Base-by-base conservation (phyloP, 92 coral and sea anemone species). In the Actinernus sp. region DNA sequence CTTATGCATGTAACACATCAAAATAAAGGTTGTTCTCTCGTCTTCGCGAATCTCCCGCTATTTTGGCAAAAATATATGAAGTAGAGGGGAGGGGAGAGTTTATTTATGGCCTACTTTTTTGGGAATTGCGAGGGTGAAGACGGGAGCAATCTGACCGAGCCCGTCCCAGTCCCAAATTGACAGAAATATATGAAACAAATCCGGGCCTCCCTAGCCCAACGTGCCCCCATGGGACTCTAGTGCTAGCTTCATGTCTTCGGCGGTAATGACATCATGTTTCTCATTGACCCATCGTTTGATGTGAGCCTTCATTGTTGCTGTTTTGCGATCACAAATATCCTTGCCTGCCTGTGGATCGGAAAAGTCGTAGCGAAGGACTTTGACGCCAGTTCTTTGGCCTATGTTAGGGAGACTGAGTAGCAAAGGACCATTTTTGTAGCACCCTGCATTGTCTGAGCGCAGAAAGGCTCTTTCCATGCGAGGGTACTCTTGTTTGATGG, bases 221-320 rank as follows among this genome's bases (percentile, higher is more conserved):
- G 64, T 58, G 21, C 75, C 82, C 31, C 81, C 75, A 40, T 81
- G 56, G 22, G 81, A 62, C 20, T 72, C 87, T 2, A 81, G 62
- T 8, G 81, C 87, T 34, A 18, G 39, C 30, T 72, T 81, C 81
- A 72, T 81, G 36, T 69, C 86, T 10, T 47, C 58, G 36, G 86
- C 90, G 16, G 86, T 61, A 16, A 46, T 39, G 59, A 83, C 72
- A 56, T 85, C 68, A 32, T 65, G 63, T 1, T 63, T 76, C 52
- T 78, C 86, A 45, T 85, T 78, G 25, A 76, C 31, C 22, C 26
- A 77, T 21, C 90, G 65, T 38, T 70, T 49, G n/a, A 74, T 77
- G 63, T 76, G 83, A 16, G 71, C 30, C 55, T 74, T 83, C 89
- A 73, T 74, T 14, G 82, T 61, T 27, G 89, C 89, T 31, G 68